phyloP scores from a whole-genome alignment of 2,113 vertebrate species.

The Sylvilagus bachmani region DNA sequence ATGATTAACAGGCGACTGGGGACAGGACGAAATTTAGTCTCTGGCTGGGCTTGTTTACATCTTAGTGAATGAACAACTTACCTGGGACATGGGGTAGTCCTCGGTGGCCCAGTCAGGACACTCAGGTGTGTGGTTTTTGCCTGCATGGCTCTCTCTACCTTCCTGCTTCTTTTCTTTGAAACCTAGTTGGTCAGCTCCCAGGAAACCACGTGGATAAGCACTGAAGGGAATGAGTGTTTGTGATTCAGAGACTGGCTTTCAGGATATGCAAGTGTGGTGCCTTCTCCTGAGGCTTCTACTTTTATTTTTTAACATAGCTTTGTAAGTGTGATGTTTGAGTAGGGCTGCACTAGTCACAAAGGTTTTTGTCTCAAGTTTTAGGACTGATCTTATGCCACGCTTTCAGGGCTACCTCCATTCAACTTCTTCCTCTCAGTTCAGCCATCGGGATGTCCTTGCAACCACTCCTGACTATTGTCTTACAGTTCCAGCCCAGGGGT shows the following conservation, averaged over 20 bases:
- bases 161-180: neutral
- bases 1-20: neutral
- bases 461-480: neutral
- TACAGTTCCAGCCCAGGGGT: neutral
- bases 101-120: neutral
- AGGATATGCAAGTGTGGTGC: neutral
- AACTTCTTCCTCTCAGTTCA: neutral
- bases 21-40: neutral
- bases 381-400: neutral
- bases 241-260: neutral
- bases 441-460: accelerated
- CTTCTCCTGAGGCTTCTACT: neutral
- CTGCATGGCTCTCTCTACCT: neutral
- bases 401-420: neutral
- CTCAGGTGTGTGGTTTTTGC: neutral
- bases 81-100: neutral
- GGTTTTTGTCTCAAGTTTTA: neutral
- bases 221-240: neutral
- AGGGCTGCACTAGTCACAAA: neutral
- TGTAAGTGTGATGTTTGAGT: neutral
- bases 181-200: neutral
- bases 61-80: neutral
- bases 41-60: neutral
- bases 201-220: neutral
- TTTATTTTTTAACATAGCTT: conserved; percentile 3